Evolutionary conservation across 2,888 invertebrate genomes (phyloP).

Genomic region (Amphipyra berbera): DNA sequence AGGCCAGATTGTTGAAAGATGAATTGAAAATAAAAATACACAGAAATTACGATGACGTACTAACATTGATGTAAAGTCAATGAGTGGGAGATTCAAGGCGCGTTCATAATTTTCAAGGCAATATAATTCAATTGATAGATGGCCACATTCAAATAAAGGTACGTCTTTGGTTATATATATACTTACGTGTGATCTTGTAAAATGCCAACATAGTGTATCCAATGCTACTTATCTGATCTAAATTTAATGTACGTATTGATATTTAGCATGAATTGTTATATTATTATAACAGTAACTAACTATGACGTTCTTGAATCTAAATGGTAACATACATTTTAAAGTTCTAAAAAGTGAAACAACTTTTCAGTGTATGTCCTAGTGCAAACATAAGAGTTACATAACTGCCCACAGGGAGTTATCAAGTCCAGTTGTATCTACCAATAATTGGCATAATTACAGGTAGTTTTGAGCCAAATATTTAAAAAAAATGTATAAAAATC

Average conservation of each 20-base stretch:
- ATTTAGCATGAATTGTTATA: conserved; percentile 29
- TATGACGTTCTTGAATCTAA: conserved; percentile 24
- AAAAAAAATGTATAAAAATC: too few relatives aligned
- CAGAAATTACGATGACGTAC: conserved; percentile 43
- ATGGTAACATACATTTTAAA: conserved; percentile 11
- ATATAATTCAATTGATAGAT: conserved; percentile 53
- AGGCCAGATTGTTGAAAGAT: conserved; percentile 11
- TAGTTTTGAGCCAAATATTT: too few relatives aligned
- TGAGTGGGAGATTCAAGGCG: conserved; percentile 58
- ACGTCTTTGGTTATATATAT: conserved; percentile 22
- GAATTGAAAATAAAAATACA: conserved; percentile 35
- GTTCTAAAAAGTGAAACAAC: conserved; percentile 32
- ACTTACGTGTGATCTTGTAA: conserved; percentile 14
- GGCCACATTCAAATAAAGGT: conserved; percentile 42
- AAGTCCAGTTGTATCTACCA: not conserved
- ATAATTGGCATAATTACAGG: not conserved
- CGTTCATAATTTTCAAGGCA: conserved; percentile 52
- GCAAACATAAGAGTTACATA: conserved; percentile 12
- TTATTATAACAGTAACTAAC: conserved; percentile 28
- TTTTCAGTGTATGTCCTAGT: conserved; percentile 7
- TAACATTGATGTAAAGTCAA: conserved; percentile 48
- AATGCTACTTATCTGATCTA: conserved; percentile 1
- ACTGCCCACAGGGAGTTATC: conserved; percentile 5
- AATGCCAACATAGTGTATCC: conserved; percentile 10
- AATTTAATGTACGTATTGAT: not conserved